Conservation (phyloP, 2,888 invertebrate species). For the Harpalus rufipes region DNA sequence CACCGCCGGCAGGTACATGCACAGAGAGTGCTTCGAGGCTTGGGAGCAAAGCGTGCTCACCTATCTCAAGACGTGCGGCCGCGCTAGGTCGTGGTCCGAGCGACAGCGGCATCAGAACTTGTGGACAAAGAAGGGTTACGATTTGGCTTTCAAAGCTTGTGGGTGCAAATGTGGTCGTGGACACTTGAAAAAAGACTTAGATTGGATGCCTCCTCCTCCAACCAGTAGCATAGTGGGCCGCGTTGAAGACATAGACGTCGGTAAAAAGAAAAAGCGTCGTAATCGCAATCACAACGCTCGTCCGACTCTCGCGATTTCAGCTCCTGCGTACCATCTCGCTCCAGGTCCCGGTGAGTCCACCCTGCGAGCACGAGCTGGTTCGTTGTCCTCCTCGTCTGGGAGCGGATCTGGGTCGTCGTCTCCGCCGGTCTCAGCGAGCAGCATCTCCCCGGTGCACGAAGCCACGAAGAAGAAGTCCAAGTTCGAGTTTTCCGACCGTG, state of each 20-base stretch:
- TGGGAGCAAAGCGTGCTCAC: conserved; percentile 95
- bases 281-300: conserved; percentile 84
- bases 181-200: conserved; percentile 95
- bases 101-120: conserved; percentile 95
- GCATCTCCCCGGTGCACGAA: conserved; percentile 85
- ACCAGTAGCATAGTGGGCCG: conserved; percentile 78
- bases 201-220: conserved; percentile 89
- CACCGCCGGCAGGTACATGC: conserved; percentile 94
- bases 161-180: conserved; percentile 96
- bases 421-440: conserved; percentile 87
- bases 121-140: conserved; percentile 99
- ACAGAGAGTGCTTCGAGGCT: conserved; percentile 95
- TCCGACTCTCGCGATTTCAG: conserved; percentile 81
- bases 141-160: conserved; percentile 96
- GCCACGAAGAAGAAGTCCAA: conserved; percentile 86
- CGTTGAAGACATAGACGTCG: conserved; percentile 79
- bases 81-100: conserved; percentile 97
- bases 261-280: conserved; percentile 83
- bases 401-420: conserved; percentile 87
- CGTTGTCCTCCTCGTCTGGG: conserved; percentile 81
- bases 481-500: conserved; percentile 88
- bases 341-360: conserved; percentile 74
- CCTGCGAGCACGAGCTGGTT: conserved; percentile 85
- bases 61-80: conserved; percentile 93
- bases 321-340: conserved; percentile 74